Conservation (phyloP, 2,797 vertebrate species). For the Neosilurus hyrtlii region DNA sequence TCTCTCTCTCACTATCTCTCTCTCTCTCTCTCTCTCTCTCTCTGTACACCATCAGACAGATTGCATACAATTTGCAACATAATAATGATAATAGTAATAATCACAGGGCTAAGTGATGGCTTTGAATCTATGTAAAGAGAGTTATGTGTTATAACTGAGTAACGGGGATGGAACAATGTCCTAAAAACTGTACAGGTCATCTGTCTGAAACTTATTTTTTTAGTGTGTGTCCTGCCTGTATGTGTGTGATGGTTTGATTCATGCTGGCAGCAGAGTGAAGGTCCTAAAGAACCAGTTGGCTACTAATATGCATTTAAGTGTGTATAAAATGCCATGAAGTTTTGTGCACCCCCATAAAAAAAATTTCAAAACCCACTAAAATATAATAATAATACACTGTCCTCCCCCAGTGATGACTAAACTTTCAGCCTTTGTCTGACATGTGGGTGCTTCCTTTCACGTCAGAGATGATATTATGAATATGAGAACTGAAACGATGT, state of each 20-base stretch:
- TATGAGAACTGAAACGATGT: conserved; percentile 24
- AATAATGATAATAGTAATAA: neutral
- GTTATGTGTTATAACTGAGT: neutral
- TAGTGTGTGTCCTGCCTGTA: neutral
- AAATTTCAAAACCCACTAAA: no score
- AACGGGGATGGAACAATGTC: neutral
- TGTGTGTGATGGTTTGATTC: neutral
- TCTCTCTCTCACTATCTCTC: no score
- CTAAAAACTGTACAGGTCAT: neutral
- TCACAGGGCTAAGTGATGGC: neutral
- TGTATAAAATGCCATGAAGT: conserved; percentile 1
- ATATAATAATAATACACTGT: neutral
- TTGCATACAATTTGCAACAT: neutral
- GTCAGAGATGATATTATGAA: conserved; percentile 34
- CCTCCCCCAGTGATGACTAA: conserved; percentile 36
- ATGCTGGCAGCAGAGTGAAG: neutral
- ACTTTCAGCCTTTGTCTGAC: conserved; percentile 42
- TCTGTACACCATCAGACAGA: neutral
- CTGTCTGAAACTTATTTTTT: conserved; percentile 7
- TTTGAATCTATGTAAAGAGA: neutral
- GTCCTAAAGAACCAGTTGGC: neutral
- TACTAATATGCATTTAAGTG: neutral
- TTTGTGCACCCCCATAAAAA: neutral
- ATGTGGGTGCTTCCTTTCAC: conserved; percentile 55
- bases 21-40: no score